Percentiles rank a stretch among this genome's conserved stretches.
Conservation (phyloP, 2,113 vertebrate species). For the Cyphomyrus discorhynchus region DNA sequence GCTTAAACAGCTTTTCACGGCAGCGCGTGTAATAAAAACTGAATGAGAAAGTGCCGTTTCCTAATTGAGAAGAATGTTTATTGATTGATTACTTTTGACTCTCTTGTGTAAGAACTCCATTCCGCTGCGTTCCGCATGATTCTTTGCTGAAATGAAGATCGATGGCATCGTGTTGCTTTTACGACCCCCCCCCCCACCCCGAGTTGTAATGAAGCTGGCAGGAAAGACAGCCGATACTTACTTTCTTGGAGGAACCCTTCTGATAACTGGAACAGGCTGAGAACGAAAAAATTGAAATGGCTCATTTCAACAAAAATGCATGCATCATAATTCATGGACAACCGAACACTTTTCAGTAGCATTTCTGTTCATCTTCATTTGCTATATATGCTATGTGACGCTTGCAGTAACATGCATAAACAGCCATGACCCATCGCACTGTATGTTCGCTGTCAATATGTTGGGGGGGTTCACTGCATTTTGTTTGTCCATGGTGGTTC, state of each 20-base stretch:
- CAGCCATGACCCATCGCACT: not conserved
- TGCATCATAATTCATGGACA: not conserved
- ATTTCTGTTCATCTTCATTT: not conserved
- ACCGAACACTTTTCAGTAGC: not conserved
- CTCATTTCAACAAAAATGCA: not conserved
- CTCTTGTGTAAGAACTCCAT: slow-evolving; percentile 22
- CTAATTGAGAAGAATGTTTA: not conserved
- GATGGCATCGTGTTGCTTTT: not conserved
- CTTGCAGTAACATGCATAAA: slow-evolving; percentile 1
- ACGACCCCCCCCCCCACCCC: too few species aligned
- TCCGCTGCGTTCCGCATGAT: not conserved
- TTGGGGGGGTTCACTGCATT: not conserved
- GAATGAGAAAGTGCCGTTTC: not conserved
- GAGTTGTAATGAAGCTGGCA: not conserved
- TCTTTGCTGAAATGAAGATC: not conserved
- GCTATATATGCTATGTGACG: not conserved
- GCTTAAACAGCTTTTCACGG: not conserved
- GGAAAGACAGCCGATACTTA: not conserved
- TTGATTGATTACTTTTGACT: slow-evolving; percentile 36
- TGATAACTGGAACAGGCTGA: not conserved
- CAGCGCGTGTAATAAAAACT: not conserved
- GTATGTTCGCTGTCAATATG: not conserved
- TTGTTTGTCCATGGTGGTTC: not conserved
- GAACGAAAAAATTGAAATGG: not conserved
- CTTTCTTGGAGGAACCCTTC: not conserved